Conservation (phyloP, 2,113 vertebrate species). For the Rhizomys pruinosus region DNA sequence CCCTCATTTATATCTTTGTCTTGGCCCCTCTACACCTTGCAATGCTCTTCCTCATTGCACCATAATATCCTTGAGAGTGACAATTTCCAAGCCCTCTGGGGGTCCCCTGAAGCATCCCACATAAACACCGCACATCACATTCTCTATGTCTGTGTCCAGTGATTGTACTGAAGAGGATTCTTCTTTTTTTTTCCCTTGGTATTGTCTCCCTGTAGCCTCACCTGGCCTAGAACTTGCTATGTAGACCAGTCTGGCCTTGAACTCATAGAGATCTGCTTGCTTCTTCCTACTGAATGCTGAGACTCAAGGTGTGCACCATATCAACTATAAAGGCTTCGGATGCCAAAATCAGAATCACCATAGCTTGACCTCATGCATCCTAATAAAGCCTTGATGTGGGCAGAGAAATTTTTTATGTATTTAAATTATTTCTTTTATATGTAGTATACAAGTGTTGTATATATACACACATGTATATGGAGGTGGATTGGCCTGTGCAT, state of each 20-base stretch:
- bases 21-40: not conserved
- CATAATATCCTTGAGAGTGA: not conserved
- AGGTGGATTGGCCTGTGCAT: not conserved
- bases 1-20: not conserved
- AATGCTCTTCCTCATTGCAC: not conserved
- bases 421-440: not conserved
- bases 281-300: no score
- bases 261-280: no score
- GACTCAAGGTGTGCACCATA: no score
- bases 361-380: not conserved
- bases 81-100: not conserved
- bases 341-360: not conserved
- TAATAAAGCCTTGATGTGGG: not conserved
- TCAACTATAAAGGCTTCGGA: conserved; percentile 10
- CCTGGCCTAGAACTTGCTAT: no score
- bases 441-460: not conserved
- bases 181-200: no score
- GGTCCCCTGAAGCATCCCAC: not conserved
- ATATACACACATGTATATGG: not conserved
- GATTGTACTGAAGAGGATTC: not conserved
- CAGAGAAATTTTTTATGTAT: not conserved
- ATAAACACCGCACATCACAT: not conserved
- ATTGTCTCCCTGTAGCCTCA: no score
- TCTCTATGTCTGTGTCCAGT: not conserved
- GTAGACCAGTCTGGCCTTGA: no score